phyloP scores from a whole-genome alignment of 37 sponge, comb jelly and placozoan species.

The Chondrosia reniformis region DNA sequence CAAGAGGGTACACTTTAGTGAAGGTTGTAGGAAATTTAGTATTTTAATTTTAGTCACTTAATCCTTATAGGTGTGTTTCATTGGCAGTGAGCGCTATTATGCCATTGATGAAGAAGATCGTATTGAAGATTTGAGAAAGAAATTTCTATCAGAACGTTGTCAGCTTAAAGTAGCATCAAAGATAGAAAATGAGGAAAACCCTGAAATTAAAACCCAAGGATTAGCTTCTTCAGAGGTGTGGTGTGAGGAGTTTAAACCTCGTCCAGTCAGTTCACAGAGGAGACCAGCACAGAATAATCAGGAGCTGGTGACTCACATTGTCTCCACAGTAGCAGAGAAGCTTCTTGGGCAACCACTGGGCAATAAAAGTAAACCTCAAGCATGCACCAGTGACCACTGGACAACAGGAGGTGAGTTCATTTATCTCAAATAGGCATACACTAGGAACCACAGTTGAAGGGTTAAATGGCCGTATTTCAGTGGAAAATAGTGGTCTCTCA shows the following conservation, averaged over 20 bases:
- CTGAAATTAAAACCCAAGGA: not conserved
- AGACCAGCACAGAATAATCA: conserved; percentile 28
- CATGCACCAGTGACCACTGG: not conserved
- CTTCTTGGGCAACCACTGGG: conserved; percentile 26
- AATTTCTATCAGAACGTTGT: conserved; percentile 45
- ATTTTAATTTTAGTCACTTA: not conserved
- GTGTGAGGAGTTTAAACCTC: conserved; percentile 38
- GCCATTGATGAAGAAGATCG: conserved; percentile 26
- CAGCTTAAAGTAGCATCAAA: not conserved
- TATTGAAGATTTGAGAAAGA: conserved; percentile 39
- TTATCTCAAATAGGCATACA: not conserved
- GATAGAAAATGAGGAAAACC: not conserved
- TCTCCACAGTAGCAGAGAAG: conserved; percentile 24
- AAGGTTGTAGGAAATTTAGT: too few species aligned
- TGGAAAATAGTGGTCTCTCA: too few species aligned
- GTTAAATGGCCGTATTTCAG: too few species aligned
- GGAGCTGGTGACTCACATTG: conserved; percentile 25
- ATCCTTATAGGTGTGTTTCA: conserved; percentile 57
- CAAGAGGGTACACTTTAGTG: conserved; percentile 90
- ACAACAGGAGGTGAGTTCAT: conserved; percentile 18
- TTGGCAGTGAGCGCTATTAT: conserved; percentile 61
- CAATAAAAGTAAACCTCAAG: not conserved
- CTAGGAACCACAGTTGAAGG: too few species aligned
- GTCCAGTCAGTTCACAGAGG: not conserved
- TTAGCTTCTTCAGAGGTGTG: not conserved